These are phyloP conservation scores for Monopterus albus DNA, from an alignment of 2,113 vertebrate genomes.

Conservation along the genomic window DNA sequence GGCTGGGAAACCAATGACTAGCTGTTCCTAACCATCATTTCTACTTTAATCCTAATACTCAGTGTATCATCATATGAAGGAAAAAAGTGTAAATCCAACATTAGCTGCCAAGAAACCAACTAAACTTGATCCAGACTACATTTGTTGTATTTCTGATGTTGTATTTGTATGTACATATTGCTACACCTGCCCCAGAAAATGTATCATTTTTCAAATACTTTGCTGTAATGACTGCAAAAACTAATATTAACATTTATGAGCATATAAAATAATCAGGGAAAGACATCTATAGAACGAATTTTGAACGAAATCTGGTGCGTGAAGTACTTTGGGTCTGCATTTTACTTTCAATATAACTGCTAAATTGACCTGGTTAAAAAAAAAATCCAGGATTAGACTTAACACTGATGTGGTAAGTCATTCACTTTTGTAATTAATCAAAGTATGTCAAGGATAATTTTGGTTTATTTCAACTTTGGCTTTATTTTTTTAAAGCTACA, in stretches of 20 bases:
- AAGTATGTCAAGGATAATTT: constrained; percentile 16
- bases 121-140: constrained; percentile 44
- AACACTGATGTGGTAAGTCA: too few relatives aligned
- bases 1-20: constrained; percentile 57
- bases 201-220: constrained; percentile 9
- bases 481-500: too few relatives aligned
- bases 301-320: neutral
- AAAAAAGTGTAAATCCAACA: constrained; percentile 46
- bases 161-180: constrained; percentile 31
- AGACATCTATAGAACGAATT: neutral
- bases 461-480: constrained; percentile 18
- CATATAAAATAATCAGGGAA: constrained; percentile 30
- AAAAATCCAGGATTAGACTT: too few relatives aligned
- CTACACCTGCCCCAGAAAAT: constrained; percentile 19
- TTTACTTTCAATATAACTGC: constrained; percentile 8
- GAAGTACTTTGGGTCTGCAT: neutral
- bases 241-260: constrained; percentile 26
- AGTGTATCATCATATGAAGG: constrained; percentile 25
- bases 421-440: neutral
- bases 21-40: constrained; percentile 48
- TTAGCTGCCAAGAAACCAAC: constrained; percentile 67
- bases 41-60: constrained; percentile 32
- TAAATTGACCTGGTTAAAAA: neutral
- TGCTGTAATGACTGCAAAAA: constrained; percentile 16
- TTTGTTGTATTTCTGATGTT: constrained; percentile 38